Evolutionary conservation across 2,888 invertebrate genomes (phyloP).

Genomic region (Scaptomyza cyrtandrae): DNA sequence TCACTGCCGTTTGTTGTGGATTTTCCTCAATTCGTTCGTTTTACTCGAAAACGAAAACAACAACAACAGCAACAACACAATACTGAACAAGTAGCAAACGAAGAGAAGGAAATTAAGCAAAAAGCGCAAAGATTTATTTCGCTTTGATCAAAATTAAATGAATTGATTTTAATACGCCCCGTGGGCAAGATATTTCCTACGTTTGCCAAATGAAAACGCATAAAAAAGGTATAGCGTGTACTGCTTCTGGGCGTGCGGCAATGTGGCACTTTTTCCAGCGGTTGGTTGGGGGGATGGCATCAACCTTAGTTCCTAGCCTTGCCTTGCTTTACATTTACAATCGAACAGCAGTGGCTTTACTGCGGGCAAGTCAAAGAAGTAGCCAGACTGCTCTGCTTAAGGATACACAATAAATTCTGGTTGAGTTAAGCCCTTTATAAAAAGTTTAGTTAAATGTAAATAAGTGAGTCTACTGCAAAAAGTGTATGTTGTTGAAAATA

Average conservation of each 20-base stretch:
- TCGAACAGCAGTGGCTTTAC: conserved; percentile 43
- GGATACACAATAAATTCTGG: conserved; percentile 58
- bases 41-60: conserved; percentile 22
- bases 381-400: conserved; percentile 32
- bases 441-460: conserved; percentile 42
- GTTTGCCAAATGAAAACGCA: conserved; percentile 77
- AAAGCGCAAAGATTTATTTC: conserved; percentile 80
- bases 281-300: conserved; percentile 28
- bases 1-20: conserved; percentile 75
- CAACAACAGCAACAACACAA: conserved; percentile 19
- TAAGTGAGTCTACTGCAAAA: neutral
- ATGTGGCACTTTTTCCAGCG: conserved; percentile 16
- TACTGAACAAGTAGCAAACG: conserved; percentile 38
- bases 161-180: conserved; percentile 80
- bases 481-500: neutral
- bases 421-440: conserved; percentile 52
- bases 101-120: conserved; percentile 74
- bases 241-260: conserved; percentile 17
- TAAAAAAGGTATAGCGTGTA: conserved; percentile 54
- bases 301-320: conserved; percentile 44
- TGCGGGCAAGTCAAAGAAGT: conserved; percentile 1
- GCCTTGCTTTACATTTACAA: conserved; percentile 45
- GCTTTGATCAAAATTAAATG: conserved; percentile 80
- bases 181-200: conserved; percentile 78
- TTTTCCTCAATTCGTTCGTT: conserved; percentile 63